Evolutionary conservation across 2,888 invertebrate species (phyloP).

Genomic region (Stramonita haemastoma): DNA sequence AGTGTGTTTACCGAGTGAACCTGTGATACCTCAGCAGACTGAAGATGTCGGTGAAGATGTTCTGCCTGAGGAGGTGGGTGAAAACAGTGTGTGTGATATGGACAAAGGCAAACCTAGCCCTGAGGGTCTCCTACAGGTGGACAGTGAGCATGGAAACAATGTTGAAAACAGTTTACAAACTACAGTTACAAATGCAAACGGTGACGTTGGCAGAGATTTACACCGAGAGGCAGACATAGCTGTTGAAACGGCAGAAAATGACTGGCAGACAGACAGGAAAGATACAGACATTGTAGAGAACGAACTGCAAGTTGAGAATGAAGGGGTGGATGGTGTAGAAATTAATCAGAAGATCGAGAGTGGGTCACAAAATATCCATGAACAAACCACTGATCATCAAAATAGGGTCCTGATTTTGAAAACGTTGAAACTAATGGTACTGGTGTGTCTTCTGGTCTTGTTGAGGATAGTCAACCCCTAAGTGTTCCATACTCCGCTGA

Average conservation of each 20-base stretch:
- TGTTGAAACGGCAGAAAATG: background rate
- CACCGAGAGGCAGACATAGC: background rate
- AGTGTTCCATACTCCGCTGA: background rate
- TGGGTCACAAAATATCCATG: background rate
- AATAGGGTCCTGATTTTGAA: background rate
- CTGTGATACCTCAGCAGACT: background rate
- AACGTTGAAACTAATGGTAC: background rate
- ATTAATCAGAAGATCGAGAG: background rate
- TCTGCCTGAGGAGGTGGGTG: background rate
- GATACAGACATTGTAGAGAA: background rate
- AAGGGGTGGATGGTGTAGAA: background rate
- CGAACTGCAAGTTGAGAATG: background rate
- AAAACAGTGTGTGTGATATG: background rate
- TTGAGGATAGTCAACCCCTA: background rate
- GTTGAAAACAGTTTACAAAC: background rate
- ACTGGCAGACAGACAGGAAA: background rate
- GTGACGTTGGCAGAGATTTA: background rate
- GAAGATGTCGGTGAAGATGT: background rate
- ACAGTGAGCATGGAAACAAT: background rate
- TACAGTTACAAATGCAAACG: too few relatives aligned
- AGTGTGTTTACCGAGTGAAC: background rate
- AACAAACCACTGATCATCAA: background rate
- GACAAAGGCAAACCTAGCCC: background rate
- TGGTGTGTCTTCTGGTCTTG: background rate
- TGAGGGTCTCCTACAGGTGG: background rate